Conservation (phyloP, 2,797 vertebrate genomes). For the Centropyge bicolor region DNA sequence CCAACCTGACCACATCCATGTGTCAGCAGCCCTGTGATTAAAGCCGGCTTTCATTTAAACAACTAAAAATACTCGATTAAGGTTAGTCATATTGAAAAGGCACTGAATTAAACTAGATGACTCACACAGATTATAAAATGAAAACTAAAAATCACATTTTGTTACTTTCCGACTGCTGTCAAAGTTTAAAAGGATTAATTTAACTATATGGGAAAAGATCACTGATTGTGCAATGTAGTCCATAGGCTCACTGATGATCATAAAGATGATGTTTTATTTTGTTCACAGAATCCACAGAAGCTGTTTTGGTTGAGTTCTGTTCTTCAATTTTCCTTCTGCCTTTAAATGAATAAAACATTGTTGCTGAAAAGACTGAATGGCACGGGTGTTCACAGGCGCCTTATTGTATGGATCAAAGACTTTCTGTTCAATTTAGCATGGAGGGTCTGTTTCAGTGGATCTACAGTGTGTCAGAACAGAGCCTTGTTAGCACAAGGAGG, state of each 20-base stretch:
- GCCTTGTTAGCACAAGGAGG: slow-evolving; percentile 40
- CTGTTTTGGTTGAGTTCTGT: background rate
- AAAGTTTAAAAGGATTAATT: background rate
- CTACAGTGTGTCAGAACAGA: slow-evolving; percentile 35
- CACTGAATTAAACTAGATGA: background rate
- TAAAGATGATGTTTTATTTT: background rate
- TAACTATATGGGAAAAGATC: background rate
- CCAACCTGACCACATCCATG: background rate
- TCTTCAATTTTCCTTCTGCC: background rate
- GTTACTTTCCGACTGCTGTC: background rate
- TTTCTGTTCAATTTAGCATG: slow-evolving; percentile 29
- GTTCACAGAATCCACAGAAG: background rate
- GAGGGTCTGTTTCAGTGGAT: slow-evolving; percentile 25
- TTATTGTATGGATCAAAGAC: slow-evolving; percentile 53
- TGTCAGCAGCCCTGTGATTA: background rate
- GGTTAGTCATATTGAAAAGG: background rate
- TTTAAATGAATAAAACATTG: slow-evolving; percentile 23
- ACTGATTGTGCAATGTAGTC: background rate
- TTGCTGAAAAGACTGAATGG: slow-evolving; percentile 7
- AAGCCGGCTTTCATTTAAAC: background rate
- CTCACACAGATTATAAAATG: background rate
- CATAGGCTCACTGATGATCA: background rate
- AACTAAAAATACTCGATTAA: background rate
- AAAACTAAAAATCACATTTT: background rate
- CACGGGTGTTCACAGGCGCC: slow-evolving; percentile 23